These are phyloP conservation scores for Bombus huntii DNA, from an alignment of 1,140 invertebrate species.

Conservation along the genomic window DNA sequence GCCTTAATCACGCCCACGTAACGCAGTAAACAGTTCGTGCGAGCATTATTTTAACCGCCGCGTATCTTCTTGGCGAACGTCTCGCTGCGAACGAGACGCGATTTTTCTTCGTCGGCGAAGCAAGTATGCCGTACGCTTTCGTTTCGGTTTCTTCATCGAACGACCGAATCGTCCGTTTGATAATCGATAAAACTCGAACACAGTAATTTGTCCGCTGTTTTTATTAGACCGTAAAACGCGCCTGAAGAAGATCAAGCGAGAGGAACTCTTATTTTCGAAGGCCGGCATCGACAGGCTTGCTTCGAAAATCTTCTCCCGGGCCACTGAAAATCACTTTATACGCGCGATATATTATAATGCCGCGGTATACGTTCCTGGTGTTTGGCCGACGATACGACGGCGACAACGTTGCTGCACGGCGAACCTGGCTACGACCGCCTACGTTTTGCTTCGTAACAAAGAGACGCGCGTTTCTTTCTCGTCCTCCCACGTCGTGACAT, in stretches of 20 bases:
- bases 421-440: slow-evolving; percentile 52
- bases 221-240: slow-evolving; percentile 31
- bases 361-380: slow-evolving; percentile 13
- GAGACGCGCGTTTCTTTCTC: slow-evolving; percentile 64
- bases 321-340: slow-evolving; percentile 42
- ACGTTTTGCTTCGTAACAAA: slow-evolving; percentile 63
- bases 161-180: neutral
- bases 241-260: neutral
- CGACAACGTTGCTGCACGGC: neutral
- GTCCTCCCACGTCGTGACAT: slow-evolving; percentile 59
- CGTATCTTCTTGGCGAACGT: neutral
- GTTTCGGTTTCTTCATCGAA: neutral
- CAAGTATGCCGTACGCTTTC: neutral
- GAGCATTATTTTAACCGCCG: slow-evolving; percentile 32
- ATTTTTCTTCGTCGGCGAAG: neutral
- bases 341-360: slow-evolving; percentile 47
- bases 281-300: neutral
- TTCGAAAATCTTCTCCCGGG: slow-evolving; percentile 18
- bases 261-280: neutral
- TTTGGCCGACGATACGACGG: slow-evolving; percentile 33
- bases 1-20: slow-evolving; percentile 53
- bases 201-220: slow-evolving; percentile 45
- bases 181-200: slow-evolving; percentile 41
- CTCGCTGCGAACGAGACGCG: neutral
- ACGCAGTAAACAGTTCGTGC: slow-evolving; percentile 38